Conservation (phyloP, 2,797 vertebrate species). For the Pterois miles region DNA sequence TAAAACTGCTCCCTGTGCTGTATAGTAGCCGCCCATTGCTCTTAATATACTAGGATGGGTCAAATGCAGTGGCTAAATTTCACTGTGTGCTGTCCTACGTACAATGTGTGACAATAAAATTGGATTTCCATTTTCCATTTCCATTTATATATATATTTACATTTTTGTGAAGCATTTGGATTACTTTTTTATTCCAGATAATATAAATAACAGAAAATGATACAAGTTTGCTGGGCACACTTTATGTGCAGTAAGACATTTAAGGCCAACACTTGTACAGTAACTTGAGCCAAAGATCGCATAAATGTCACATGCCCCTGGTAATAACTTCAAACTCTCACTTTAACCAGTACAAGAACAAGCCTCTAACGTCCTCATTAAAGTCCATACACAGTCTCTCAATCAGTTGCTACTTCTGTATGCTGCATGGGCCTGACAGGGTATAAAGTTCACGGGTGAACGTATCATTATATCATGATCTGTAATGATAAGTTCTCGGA, state of each 20-base stretch:
- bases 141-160: neutral
- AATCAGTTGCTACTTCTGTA: conserved; percentile 70
- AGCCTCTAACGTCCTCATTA: conserved; percentile 72
- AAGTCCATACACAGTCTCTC: conserved; percentile 63
- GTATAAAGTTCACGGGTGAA: conserved; percentile 77
- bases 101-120: too few species aligned
- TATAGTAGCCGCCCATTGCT: too few species aligned
- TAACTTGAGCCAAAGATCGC: conserved; percentile 19
- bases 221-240: conserved; percentile 1
- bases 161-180: neutral
- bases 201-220: conserved; percentile 2
- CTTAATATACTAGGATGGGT: too few species aligned
- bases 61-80: too few species aligned
- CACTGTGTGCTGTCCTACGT: too few species aligned
- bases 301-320: conserved; percentile 32
- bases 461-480: conserved; percentile 80
- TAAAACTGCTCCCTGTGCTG: too few species aligned
- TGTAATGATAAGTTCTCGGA: conserved; percentile 82
- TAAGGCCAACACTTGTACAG: neutral
- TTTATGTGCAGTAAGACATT: neutral
- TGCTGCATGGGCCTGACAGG: conserved; percentile 59
- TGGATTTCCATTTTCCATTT: too few species aligned
- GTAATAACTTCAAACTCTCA: conserved; percentile 45
- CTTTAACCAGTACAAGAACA: conserved; percentile 46
- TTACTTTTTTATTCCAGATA: neutral